Evolutionary conservation across 2,797 vertebrate species (phyloP).

Genomic region (Cottoperca gobio): DNA sequence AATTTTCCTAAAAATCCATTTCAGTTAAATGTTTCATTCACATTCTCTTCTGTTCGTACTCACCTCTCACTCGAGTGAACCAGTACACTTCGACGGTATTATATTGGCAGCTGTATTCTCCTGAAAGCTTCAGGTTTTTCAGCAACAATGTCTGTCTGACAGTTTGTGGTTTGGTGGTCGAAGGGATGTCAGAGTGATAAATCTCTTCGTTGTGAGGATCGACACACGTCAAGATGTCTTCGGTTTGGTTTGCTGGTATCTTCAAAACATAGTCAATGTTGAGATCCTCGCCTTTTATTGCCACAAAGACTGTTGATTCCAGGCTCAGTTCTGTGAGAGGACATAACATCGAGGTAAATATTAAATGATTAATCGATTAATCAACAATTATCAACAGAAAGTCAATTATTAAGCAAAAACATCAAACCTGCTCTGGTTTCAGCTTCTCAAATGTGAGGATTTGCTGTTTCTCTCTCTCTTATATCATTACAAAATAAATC

Average conservation of each 20-base stretch:
- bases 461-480: not conserved
- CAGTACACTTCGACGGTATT: conserved; percentile 18
- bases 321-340: conserved; percentile 49
- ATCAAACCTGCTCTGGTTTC: not conserved
- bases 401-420: not conserved
- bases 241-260: conserved; percentile 52
- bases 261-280: rapidly evolving
- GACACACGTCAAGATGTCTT: not conserved
- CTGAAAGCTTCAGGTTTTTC: conserved; percentile 61
- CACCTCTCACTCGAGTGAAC: conserved; percentile 78
- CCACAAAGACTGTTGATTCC: conserved; percentile 59
- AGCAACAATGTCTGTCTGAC: rapidly evolving
- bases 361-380: not conserved
- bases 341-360: conserved; percentile 9
- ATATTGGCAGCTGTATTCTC: conserved; percentile 74
- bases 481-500: not conserved
- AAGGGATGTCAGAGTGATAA: rapidly evolving
- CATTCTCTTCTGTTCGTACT: conserved; percentile 47
- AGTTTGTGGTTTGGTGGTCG: rapidly evolving
- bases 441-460: not conserved
- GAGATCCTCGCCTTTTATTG: conserved; percentile 56
- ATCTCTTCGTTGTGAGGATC: rapidly evolving
- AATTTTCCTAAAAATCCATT: not conserved
- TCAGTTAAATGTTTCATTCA: not conserved
- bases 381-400: not conserved